Conservation (phyloP, 2,888 invertebrate genomes). For the Scaptomyza flava region DNA sequence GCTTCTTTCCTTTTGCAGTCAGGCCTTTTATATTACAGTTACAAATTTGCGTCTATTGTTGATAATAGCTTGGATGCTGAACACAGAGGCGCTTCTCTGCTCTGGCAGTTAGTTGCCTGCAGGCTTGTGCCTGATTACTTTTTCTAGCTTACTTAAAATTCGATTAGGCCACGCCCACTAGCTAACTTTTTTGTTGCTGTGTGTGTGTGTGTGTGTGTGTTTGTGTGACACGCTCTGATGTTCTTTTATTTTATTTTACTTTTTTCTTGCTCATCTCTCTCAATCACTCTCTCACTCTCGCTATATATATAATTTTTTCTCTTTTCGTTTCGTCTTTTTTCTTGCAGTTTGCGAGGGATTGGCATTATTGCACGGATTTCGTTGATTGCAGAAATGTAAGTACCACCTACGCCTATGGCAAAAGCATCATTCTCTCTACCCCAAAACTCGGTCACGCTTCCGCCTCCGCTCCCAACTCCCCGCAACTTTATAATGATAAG, state of each 20-base stretch:
- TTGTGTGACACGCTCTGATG: constrained; percentile 14
- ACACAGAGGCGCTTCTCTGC: neutral
- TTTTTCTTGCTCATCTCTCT: constrained; percentile 2
- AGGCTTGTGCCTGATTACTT: constrained; percentile 71
- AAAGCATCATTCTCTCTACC: neutral
- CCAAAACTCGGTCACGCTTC: neutral
- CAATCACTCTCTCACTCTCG: constrained; percentile 16
- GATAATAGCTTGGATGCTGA: constrained; percentile 38
- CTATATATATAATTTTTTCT: neutral
- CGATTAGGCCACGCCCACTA: constrained; percentile 77
- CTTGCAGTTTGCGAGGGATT: constrained; percentile 83
- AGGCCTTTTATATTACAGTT: constrained; percentile 69
- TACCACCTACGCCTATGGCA: constrained; percentile 45
- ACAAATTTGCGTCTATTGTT: constrained; percentile 77
- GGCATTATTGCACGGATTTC: constrained; percentile 84
- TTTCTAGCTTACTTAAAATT: constrained; percentile 77
- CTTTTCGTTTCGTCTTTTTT: constrained; percentile 1
- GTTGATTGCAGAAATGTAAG: constrained; percentile 84
- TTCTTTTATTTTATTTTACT: constrained; percentile 9
- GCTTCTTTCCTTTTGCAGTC: constrained; percentile 36
- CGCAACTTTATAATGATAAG: constrained; percentile 31
- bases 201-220: neutral
- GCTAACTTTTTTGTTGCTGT: constrained; percentile 58
- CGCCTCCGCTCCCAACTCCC: neutral
- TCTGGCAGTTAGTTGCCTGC: constrained; percentile 36